Evolutionary conservation across 53 echinoderm and acorn worm genomes (phyloP), one percentile per base, ranked within the genome.

Genomic region (Echinarachnius parma): DNA sequence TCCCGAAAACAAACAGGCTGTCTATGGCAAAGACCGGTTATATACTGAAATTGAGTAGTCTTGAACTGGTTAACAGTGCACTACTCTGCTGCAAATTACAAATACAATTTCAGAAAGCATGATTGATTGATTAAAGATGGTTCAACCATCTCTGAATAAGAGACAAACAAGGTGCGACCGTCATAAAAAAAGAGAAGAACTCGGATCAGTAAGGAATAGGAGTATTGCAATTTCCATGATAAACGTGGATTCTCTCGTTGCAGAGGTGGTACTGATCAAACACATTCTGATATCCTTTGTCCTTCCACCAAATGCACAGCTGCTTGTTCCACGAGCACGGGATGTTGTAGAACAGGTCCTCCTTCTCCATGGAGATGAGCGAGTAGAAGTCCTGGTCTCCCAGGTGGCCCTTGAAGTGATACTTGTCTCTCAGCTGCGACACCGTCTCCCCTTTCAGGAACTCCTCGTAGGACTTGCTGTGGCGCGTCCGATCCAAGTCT

Each of bases 211-310:
- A 65, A 20, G 93, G 93, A 49, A 94, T 94, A 7, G 87, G 84
- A 3, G 95, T 94, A 68, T 94, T 94, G 68, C 95, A 94, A 52
- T 94, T 94, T 22, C 95, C 95, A 75, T 94, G 95, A 48, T 90
- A 94, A 23, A 94, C 67, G 84, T 94, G 37, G 49, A 94, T 90
- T 27, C 36, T 80, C 46, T 75, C 87, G 11, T 69, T 78, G 53
- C 95, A 94, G 19, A 22, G 75, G 52, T 77, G 90, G 48, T 94
- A 94, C 62, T 77, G 76, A 61, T 94, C 86, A 81, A 87, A 94
- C 9, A 94, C 77, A 35, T 81, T 34, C 9, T 28, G 35, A 62
- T 94, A 94, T 3, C 95, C 95, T 47, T 94, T 94, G 58, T 94
- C 82, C 46, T 76, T 75, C 95, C 95, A 94, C 95, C 95, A 94